A percentile compares a stretch with the other conserved stretches of the same genome.
Evolutionary conservation across 2,113 vertebrate species (phyloP).

Genomic region (Calyptomena viridis): DNA sequence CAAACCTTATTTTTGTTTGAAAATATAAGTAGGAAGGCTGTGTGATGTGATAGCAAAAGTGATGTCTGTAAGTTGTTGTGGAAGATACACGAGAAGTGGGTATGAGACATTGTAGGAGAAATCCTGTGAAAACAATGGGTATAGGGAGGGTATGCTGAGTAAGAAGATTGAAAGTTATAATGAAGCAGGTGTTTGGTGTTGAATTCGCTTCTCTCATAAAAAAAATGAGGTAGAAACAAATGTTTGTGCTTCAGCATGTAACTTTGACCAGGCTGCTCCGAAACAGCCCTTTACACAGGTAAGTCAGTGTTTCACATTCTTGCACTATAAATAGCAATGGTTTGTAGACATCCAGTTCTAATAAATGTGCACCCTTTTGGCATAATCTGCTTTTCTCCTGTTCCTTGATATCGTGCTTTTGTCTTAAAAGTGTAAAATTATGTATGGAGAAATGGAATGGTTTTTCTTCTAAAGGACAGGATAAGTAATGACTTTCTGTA

Average conservation of each 20-base stretch:
- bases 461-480: not conserved
- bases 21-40: not conserved
- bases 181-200: not conserved
- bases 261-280: not conserved
- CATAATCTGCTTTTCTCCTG: not conserved
- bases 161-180: not conserved
- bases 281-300: fast-evolving
- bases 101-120: not conserved
- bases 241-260: not conserved
- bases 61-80: not conserved
- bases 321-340: not conserved
- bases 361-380: not conserved
- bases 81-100: not conserved
- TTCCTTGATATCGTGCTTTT: not conserved
- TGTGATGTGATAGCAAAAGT: not conserved
- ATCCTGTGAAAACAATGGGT: not conserved
- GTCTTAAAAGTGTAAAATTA: not conserved
- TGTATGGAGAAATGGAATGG: not conserved
- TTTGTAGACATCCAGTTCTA: not conserved
- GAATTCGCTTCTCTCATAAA: not conserved
- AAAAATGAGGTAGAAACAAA: not conserved
- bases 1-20: not conserved
- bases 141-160: not conserved
- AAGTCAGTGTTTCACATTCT: not conserved
- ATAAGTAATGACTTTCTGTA: not conserved